These are phyloP conservation scores for Dasysyrphus albostriatus DNA, from an alignment of 2,888 invertebrate genomes.

Conservation along the genomic window DNA sequence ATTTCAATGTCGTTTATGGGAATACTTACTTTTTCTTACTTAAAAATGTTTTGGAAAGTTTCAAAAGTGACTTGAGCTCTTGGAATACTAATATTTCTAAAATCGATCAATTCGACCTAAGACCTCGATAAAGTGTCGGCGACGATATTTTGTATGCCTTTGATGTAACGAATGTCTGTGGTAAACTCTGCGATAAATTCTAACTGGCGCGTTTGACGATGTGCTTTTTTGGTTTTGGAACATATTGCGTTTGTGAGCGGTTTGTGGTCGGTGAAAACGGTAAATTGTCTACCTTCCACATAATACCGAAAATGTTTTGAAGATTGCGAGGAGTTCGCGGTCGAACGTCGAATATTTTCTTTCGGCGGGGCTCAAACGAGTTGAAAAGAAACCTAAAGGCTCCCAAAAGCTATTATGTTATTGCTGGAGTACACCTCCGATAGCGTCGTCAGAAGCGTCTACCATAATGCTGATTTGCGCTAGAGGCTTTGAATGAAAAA, in stretches of 20 bases:
- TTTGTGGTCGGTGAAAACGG: conserved; percentile 41
- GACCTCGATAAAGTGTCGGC: conserved; percentile 27
- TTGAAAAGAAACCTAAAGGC: conserved; percentile 34
- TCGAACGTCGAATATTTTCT: conserved; percentile 28
- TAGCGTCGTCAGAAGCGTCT: conserved; percentile 34
- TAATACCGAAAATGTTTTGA: conserved; percentile 33
- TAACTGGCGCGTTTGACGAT: conserved; percentile 26
- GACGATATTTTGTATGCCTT: conserved; percentile 28
- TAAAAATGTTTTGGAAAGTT: not conserved
- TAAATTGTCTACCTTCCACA: conserved; percentile 41
- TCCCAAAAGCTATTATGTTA: conserved; percentile 15
- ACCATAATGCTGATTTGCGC: conserved; percentile 7
- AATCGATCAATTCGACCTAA: conserved; percentile 7
- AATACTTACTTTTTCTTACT: not conserved
- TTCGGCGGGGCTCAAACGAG: conserved; percentile 24
- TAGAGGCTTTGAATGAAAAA: conserved; percentile 19
- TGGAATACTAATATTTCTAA: not conserved
- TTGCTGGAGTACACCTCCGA: conserved; percentile 41
- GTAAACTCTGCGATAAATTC: conserved; percentile 31
- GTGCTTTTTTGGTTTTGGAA: no score
- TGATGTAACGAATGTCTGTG: conserved; percentile 34
- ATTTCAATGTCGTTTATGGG: not conserved
- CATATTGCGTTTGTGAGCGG: conserved; percentile 39
- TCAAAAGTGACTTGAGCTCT: not conserved
- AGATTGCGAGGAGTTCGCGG: conserved; percentile 34